Conservation (phyloP, 2,113 vertebrate species). For the Melanotaenia duboulayi region DNA sequence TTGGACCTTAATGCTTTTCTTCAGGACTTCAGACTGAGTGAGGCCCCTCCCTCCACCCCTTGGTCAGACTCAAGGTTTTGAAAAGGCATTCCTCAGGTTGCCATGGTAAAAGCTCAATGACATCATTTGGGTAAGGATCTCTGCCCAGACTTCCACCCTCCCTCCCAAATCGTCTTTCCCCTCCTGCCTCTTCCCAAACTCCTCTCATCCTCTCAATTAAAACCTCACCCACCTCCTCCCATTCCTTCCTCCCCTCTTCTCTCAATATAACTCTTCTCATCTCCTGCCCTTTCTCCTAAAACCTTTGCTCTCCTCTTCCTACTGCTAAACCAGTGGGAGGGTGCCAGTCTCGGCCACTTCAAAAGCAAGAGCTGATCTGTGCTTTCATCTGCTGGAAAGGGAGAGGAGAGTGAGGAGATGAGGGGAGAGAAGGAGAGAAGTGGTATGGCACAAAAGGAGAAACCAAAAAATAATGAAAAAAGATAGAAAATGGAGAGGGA, state of each 20-base stretch:
- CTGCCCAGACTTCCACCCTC: conserved; percentile 56
- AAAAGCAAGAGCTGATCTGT: conserved; percentile 74
- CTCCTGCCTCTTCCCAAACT: conserved; percentile 40
- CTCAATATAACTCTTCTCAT: conserved; percentile 66
- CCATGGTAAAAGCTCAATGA: conserved; percentile 76
- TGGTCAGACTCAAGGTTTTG: conserved; percentile 45
- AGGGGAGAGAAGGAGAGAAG: conserved; percentile 29
- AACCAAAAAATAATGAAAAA: conserved; percentile 39
- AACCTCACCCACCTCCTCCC: conserved; percentile 34
- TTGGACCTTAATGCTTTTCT: conserved; percentile 47
- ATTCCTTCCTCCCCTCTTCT: conserved; percentile 36
- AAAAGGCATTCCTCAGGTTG: conserved; percentile 79
- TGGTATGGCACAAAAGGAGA: conserved; percentile 22
- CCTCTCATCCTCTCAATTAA: conserved; percentile 71
- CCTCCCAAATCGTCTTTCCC: conserved; percentile 32
- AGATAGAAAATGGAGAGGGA: conserved; percentile 21
- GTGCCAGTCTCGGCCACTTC: conserved; percentile 75
- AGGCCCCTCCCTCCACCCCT: conserved; percentile 25
- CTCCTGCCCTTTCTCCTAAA: conserved; percentile 73
- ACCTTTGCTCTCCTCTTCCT: conserved; percentile 68
- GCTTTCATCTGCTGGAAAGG: conserved; percentile 76
- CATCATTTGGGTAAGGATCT: conserved; percentile 70
- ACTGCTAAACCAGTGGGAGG: conserved; percentile 72
- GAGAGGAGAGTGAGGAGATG: conserved; percentile 31
- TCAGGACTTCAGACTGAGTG: conserved; percentile 11